These are phyloP conservation scores for Atlantisia rogersi DNA, from an alignment of 2,113 vertebrate genomes.

Conservation along the genomic window DNA sequence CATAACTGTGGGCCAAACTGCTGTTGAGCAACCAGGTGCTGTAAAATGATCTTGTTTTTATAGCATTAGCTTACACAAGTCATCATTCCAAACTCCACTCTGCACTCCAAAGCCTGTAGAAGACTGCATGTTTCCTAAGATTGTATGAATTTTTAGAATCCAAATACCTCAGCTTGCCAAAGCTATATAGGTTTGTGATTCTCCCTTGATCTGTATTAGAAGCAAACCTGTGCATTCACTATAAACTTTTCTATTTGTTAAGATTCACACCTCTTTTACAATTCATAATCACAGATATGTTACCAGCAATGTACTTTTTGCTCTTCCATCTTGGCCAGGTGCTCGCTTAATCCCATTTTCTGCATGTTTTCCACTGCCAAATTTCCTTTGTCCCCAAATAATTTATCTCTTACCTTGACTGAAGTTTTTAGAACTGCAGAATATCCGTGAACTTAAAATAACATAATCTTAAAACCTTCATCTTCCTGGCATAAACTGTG, in stretches of 20 bases:
- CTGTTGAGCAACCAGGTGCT: background rate
- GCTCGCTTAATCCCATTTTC: rapidly evolving
- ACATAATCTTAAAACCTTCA: background rate
- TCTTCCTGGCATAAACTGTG: background rate
- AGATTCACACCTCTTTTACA: background rate
- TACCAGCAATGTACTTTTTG: background rate
- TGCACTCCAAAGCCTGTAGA: background rate
- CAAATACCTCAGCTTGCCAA: background rate
- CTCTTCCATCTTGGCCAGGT: background rate
- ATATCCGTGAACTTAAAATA: background rate
- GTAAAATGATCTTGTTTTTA: background rate
- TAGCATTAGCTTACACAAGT: background rate
- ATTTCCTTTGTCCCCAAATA: background rate
- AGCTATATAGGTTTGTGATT: background rate
- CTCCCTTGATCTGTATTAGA: background rate
- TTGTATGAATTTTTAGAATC: background rate
- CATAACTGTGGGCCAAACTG: background rate
- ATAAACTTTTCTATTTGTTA: background rate
- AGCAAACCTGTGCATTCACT: background rate
- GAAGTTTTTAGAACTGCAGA: background rate
- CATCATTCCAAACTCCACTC: background rate
- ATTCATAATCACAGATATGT: background rate
- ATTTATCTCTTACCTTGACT: background rate
- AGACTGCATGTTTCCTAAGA: background rate
- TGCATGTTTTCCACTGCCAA: background rate